phyloP scores from a whole-genome alignment of 2,113 vertebrate genomes.

The Pristiophorus japonicus region DNA sequence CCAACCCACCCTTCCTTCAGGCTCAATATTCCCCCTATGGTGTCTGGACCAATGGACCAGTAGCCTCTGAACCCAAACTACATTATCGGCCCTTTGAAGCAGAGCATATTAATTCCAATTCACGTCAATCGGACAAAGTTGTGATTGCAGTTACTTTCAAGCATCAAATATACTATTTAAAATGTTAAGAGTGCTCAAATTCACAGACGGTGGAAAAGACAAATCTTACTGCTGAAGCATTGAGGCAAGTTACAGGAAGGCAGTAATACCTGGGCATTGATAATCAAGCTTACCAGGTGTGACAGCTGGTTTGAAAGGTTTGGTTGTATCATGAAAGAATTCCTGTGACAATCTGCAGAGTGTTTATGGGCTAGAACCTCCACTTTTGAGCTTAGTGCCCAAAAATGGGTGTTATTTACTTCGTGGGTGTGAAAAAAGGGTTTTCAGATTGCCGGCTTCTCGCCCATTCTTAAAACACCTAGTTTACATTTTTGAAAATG shows the following conservation, averaged over 20 bases:
- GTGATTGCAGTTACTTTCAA: background rate
- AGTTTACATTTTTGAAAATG: too few species aligned
- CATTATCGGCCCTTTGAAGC: background rate
- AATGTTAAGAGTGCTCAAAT: background rate
- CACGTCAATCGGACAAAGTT: background rate
- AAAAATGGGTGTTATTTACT: too few species aligned
- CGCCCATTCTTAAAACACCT: too few species aligned
- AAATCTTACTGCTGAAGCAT: background rate
- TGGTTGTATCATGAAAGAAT: background rate
- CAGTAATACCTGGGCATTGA: background rate
- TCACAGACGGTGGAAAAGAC: background rate
- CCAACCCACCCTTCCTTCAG: background rate
- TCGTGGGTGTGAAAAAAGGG: too few species aligned
- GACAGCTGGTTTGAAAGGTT: constrained; percentile 8
- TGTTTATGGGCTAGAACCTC: too few species aligned
- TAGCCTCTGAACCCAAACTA: background rate
- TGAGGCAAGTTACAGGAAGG: background rate
- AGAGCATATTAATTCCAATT: background rate
- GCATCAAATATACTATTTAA: background rate
- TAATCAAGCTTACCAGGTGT: background rate
- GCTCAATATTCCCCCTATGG: background rate
- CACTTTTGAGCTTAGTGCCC: too few species aligned
- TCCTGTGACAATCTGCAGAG: background rate
- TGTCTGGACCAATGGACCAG: background rate
- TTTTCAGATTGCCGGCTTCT: too few species aligned